Percentiles rank a stretch among this genome's conserved stretches.
Conservation (phyloP, 2,113 vertebrate genomes). For the Clarias gariepinus region DNA sequence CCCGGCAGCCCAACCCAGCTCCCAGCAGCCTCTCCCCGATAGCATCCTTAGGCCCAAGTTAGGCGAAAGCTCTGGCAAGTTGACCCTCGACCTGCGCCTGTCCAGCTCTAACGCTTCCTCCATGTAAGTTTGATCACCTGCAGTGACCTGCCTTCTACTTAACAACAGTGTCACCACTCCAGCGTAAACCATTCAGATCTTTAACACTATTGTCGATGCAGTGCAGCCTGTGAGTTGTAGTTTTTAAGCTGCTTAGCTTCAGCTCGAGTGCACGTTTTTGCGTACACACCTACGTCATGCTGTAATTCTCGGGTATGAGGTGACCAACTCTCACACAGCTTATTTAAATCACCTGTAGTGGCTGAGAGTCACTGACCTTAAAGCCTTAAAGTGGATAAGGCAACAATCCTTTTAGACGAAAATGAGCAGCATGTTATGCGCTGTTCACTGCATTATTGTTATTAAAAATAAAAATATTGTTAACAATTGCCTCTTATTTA, state of each 20-base stretch:
- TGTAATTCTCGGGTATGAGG: not conserved
- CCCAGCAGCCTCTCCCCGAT: constrained; percentile 69
- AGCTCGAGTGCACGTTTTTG: not conserved
- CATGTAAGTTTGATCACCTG: constrained; percentile 74
- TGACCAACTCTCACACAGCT: not conserved
- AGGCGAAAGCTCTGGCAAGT: constrained; percentile 84
- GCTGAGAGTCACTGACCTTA: constrained; percentile 15
- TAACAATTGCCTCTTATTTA: not conserved
- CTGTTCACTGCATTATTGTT: not conserved
- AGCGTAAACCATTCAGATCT: not conserved
- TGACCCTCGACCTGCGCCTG: constrained; percentile 86
- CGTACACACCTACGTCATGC: not conserved
- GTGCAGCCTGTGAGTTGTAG: not conserved
- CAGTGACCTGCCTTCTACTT: not conserved
- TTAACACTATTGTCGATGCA: not conserved
- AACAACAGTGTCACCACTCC: not conserved
- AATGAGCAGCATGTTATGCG: constrained; percentile 5
- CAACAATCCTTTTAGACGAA: constrained; percentile 33
- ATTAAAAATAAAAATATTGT: not conserved
- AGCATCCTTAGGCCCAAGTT: constrained; percentile 74
- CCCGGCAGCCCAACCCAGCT: constrained; percentile 69
- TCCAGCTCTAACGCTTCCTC: constrained; percentile 92
- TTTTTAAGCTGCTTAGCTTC: constrained; percentile 5
- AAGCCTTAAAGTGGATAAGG: constrained; percentile 37
- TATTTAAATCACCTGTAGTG: not conserved